These are phyloP conservation scores for Thunnus maccoyii DNA, from an alignment of 2,113 vertebrate species.

Conservation along the genomic window DNA sequence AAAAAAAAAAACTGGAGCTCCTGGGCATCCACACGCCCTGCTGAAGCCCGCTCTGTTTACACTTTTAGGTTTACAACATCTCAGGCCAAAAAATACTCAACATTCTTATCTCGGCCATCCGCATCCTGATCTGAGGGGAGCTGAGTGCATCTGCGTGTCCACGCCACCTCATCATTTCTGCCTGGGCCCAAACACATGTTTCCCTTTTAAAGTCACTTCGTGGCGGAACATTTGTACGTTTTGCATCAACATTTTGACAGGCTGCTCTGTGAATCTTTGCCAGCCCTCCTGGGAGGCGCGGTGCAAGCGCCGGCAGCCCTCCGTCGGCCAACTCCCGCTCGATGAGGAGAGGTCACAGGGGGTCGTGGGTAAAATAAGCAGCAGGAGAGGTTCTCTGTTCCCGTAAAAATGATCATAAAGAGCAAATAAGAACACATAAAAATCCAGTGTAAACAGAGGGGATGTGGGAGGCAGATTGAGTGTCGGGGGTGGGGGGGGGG, in stretches of 20 bases:
- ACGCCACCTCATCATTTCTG: conserved; percentile 65
- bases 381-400: conserved; percentile 4
- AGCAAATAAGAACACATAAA: conserved; percentile 13
- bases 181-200: conserved; percentile 64
- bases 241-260: conserved; percentile 81
- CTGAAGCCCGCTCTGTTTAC: conserved; percentile 68
- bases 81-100: conserved; percentile 41
- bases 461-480: conserved; percentile 14
- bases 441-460: conserved; percentile 52
- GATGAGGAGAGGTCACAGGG: background rate
- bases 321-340: conserved; percentile 11
- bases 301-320: background rate
- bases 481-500: background rate
- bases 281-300: conserved; percentile 38
- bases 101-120: conserved; percentile 69
- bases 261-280: conserved; percentile 47
- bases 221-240: conserved; percentile 64
- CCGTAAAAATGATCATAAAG: conserved; percentile 46
- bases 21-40: conserved; percentile 10
- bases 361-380: conserved; percentile 63
- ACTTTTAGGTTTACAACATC: conserved; percentile 49
- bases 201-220: conserved; percentile 74
- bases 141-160: conserved; percentile 63
- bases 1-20: background rate
- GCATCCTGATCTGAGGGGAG: conserved; percentile 39